These are phyloP conservation scores for Thalassoma bifasciatum DNA, from an alignment of 2,113 vertebrate genomes.

Conservation along the genomic window DNA sequence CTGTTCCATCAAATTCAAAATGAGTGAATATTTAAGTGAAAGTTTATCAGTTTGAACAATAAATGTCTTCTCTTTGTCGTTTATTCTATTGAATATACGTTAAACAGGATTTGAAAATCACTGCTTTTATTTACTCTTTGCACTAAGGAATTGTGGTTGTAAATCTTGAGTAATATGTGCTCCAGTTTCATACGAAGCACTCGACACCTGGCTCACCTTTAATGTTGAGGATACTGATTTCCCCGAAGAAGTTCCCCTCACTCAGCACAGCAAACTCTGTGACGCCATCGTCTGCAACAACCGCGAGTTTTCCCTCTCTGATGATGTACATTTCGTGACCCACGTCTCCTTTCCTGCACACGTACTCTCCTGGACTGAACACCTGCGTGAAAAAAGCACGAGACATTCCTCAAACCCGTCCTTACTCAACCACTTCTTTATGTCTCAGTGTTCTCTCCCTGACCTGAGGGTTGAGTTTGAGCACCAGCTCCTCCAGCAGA, in stretches of 20 bases:
- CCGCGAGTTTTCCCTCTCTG: conserved; percentile 90
- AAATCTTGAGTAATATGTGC: too few relatives aligned
- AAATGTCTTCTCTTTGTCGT: too few relatives aligned
- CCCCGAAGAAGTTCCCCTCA: conserved; percentile 93
- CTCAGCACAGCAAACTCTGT: conserved; percentile 89
- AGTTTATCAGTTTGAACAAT: too few relatives aligned
- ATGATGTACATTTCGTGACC: conserved; percentile 96
- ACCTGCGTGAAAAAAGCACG: conserved; percentile 74
- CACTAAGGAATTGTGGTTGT: too few relatives aligned
- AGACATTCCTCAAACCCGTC: not conserved
- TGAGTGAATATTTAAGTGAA: too few relatives aligned
- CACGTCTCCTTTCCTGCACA: conserved; percentile 92
- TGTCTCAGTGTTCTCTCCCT: conserved; percentile 3
- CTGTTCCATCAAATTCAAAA: too few relatives aligned
- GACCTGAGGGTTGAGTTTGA: conserved; percentile 89
- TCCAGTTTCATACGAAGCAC: not conserved
- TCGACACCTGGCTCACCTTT: conserved; percentile 80
- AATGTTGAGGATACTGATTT: conserved; percentile 97
- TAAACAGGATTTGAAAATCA: too few relatives aligned
- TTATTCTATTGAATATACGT: too few relatives aligned
- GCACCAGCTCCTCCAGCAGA: conserved; percentile 91
- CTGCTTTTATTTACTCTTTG: too few relatives aligned
- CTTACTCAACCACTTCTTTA: too few relatives aligned
- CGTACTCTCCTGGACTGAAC: conserved; percentile 91
- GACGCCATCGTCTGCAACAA: conserved; percentile 90